Percentiles rank a stretch among this genome's conserved stretches.
Evolutionary conservation across 2,888 invertebrate species (phyloP).

Genomic region (Dilophus febrilis): DNA sequence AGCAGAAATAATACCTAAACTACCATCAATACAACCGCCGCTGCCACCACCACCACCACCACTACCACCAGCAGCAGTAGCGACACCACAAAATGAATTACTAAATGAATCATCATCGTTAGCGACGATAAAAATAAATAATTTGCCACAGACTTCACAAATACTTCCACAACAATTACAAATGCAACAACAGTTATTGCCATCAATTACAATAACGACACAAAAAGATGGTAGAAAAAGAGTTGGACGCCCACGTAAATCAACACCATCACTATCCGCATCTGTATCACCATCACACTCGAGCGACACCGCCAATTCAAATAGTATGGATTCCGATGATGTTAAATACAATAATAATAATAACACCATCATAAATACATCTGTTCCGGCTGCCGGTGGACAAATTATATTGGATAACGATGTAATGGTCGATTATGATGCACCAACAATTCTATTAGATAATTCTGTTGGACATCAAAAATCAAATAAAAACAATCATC

Average conservation of each 20-base stretch:
- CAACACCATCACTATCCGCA: constrained; percentile 15
- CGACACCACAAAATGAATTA: constrained; percentile 14
- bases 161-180: background rate
- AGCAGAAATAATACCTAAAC: too few relatives aligned
- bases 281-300: constrained; percentile 8
- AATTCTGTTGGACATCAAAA: constrained; percentile 3
- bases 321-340: background rate
- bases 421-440: constrained; percentile 23
- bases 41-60: too few relatives aligned
- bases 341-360: background rate
- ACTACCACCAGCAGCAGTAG: constrained; percentile 9
- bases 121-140: constrained; percentile 20
- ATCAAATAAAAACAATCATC: constrained; percentile 4
- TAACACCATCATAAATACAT: too few relatives aligned
- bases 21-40: too few relatives aligned
- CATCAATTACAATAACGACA: constrained; percentile 27
- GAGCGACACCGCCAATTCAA: constrained; percentile 5
- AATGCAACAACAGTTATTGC: constrained; percentile 9
- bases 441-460: constrained; percentile 15
- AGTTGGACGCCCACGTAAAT: constrained; percentile 18
- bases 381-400: constrained; percentile 7
- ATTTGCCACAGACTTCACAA: constrained; percentile 21
- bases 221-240: constrained; percentile 12
- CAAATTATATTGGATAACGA: constrained; percentile 20
- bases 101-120: constrained; percentile 17